These are phyloP conservation scores for Zonitis immaculata DNA, from an alignment of 2,888 invertebrate genomes.

Conservation along the genomic window DNA sequence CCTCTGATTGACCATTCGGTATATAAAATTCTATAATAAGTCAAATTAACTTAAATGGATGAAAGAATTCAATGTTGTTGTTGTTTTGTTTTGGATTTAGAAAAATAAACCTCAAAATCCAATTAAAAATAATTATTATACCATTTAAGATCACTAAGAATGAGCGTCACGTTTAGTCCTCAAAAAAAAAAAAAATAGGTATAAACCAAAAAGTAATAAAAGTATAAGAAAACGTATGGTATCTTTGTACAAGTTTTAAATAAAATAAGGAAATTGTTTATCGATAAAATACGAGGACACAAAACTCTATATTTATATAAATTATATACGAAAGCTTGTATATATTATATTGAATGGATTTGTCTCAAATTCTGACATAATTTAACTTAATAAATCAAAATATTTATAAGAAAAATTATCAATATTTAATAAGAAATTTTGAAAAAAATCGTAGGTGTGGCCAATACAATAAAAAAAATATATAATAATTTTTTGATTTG, in stretches of 20 bases:
- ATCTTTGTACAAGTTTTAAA: background rate
- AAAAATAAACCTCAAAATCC: background rate
- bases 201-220: too few relatives aligned
- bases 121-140: conserved; percentile 7
- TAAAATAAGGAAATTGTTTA: conserved; percentile 15
- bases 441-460: background rate
- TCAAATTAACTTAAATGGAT: too few relatives aligned
- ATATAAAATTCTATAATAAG: too few relatives aligned
- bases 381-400: background rate
- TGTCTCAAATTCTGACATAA: conserved; percentile 5
- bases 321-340: background rate
- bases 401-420: background rate
- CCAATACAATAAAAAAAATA: too few relatives aligned
- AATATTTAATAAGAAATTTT: background rate
- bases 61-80: background rate
- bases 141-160: conserved; percentile 12
- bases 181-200: conserved; percentile 3
- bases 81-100: too few relatives aligned
- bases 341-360: background rate
- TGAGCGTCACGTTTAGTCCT: conserved; percentile 10
- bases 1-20: too few relatives aligned
- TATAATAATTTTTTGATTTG: background rate
- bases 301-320: conserved; percentile 12
- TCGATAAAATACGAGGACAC: conserved; percentile 15
- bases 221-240: too few relatives aligned